Evolutionary conservation across 23 tunicate genomes (phyloP).

Genomic region (Trididemnum miniatum): DNA sequence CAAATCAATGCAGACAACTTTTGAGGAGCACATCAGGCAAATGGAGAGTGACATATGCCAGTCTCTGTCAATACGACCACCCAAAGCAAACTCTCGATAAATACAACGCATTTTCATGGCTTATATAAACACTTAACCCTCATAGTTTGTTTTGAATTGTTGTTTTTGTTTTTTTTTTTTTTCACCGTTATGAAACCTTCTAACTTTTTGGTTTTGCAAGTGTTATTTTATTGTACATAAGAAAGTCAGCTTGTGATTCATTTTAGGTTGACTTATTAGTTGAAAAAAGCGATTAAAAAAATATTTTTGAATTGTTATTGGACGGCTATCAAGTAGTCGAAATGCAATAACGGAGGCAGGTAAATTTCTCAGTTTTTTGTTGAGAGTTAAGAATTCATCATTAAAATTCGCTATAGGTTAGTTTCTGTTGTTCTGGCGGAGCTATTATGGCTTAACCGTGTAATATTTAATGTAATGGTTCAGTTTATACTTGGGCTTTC

Average conservation of each 20-base stretch:
- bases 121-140: background rate
- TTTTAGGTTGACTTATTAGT: background rate
- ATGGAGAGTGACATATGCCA: constrained; percentile 28
- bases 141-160: background rate
- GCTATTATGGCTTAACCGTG: no score
- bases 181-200: background rate
- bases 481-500: no score
- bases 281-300: background rate
- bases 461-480: no score
- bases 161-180: background rate
- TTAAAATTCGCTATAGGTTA: no score
- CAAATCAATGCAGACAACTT: constrained; percentile 79
- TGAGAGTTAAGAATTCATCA: no score
- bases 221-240: background rate
- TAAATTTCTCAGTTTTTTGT: no score
- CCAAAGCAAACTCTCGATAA: constrained; percentile 82
- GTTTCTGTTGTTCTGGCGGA: no score
- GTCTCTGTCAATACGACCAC: constrained; percentile 50
- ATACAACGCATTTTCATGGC: background rate
- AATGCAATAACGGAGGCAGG: no score
- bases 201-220: background rate
- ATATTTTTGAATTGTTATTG: no score
- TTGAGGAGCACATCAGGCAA: constrained; percentile 52
- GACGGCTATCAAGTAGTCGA: no score
- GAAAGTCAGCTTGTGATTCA: background rate